Percentiles rank a stretch among this genome's conserved stretches.
These are phyloP conservation scores for Pseudolaguvia tuberculata DNA, from an alignment of 2,113 vertebrate genomes.

Conservation along the genomic window DNA sequence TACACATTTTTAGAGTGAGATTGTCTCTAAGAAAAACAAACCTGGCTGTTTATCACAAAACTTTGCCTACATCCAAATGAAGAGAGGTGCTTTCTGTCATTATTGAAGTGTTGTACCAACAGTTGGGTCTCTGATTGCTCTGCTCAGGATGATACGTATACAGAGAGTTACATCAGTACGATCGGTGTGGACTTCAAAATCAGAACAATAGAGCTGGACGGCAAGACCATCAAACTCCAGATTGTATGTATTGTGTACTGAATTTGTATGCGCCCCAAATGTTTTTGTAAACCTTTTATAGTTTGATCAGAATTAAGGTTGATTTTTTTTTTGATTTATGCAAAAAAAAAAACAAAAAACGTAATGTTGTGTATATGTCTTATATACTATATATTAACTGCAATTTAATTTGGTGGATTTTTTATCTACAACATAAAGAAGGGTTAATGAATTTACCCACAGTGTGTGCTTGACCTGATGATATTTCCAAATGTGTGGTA, in stretches of 20 bases:
- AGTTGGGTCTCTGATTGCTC: not conserved
- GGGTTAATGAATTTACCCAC: no score
- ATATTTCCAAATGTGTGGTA: no score
- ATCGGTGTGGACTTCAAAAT: constrained; percentile 99
- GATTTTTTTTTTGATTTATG: no score
- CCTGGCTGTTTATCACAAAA: not conserved
- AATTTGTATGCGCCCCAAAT: not conserved
- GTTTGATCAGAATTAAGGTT: no score
- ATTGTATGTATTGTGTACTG: constrained; percentile 78
- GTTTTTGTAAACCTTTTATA: no score
- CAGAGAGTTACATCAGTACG: constrained; percentile 98
- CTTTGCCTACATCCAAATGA: not conserved
- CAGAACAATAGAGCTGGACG: constrained; percentile 96
- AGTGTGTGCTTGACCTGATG: no score
- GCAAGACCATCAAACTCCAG: constrained; percentile 98
- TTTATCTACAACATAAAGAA: no score
- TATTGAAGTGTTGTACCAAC: not conserved
- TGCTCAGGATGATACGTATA: constrained; percentile 92
- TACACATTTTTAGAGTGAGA: no score
- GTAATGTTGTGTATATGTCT: no score
- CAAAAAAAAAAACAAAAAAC: no score
- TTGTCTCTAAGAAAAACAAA: not conserved
- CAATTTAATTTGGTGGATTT: no score
- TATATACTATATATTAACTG: no score
- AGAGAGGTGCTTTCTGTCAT: not conserved